These are phyloP conservation scores for Epistrophella euchroma DNA, from an alignment of 2,888 invertebrate species.

Conservation along the genomic window DNA sequence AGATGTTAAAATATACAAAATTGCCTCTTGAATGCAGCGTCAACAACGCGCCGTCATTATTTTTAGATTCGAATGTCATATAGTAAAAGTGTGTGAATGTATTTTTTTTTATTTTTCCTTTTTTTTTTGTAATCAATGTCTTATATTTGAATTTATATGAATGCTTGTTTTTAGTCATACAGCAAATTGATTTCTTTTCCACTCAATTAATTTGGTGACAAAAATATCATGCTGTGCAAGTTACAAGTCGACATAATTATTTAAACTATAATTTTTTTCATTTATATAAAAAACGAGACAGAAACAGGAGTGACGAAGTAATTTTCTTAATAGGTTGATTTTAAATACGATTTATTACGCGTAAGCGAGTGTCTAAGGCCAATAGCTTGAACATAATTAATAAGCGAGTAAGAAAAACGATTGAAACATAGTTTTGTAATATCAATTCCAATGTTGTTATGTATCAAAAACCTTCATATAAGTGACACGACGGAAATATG, in stretches of 20 bases:
- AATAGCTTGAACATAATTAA: slow-evolving; percentile 5
- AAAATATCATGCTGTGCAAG: slow-evolving; percentile 18
- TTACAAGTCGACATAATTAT: slow-evolving; percentile 21
- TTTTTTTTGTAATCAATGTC: neutral
- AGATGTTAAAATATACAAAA: slow-evolving; percentile 36
- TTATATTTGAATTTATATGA: slow-evolving; percentile 20
- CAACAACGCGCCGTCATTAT: slow-evolving; percentile 7
- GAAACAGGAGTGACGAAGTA: slow-evolving; percentile 30
- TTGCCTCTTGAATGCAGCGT: neutral
- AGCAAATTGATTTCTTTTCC: slow-evolving; percentile 44
- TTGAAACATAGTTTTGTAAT: neutral
- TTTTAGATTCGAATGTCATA: slow-evolving; percentile 16
- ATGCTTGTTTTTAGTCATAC: neutral
- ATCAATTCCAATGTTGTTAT: neutral
- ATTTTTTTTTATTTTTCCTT: neutral
- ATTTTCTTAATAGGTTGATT: slow-evolving; percentile 20
- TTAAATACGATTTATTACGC: slow-evolving; percentile 15
- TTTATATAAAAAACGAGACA: neutral
- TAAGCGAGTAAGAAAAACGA: neutral
- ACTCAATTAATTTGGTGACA: slow-evolving; percentile 56
- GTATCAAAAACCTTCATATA: neutral
- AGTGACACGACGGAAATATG: neutral
- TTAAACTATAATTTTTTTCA: slow-evolving; percentile 4
- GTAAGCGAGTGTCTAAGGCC: neutral
- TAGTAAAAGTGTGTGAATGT: slow-evolving; percentile 21